A percentile compares a stretch with the other conserved stretches of the same genome.
phyloP scores from a whole-genome alignment of 2,888 invertebrate genomes.

The Drosophila robusta region DNA sequence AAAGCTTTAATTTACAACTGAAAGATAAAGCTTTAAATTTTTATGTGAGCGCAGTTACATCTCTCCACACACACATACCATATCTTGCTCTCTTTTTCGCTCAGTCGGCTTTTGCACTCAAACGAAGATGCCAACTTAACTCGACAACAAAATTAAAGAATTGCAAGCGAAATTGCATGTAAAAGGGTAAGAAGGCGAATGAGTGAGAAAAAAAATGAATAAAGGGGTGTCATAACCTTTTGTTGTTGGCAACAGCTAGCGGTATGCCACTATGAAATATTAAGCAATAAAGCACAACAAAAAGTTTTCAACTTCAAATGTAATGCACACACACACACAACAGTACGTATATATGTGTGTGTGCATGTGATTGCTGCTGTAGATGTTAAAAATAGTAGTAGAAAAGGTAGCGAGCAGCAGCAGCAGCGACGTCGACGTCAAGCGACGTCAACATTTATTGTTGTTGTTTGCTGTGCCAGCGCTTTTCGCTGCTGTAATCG shows the following conservation, averaged over 20 bases:
- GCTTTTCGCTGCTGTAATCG: slow-evolving; percentile 31
- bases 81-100: background rate
- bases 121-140: slow-evolving; percentile 21
- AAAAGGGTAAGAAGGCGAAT: slow-evolving; percentile 15
- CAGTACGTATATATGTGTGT: slow-evolving; percentile 8
- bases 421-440: slow-evolving; percentile 25
- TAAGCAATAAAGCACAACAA: slow-evolving; percentile 59
- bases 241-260: slow-evolving; percentile 42
- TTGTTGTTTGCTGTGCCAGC: slow-evolving; percentile 40
- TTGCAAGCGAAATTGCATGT: slow-evolving; percentile 36
- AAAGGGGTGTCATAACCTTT: slow-evolving; percentile 37
- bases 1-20: slow-evolving; percentile 3
- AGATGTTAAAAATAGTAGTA: slow-evolving; percentile 46
- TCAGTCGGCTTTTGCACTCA: slow-evolving; percentile 9
- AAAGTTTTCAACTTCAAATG: slow-evolving; percentile 49
- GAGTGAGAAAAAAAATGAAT: slow-evolving; percentile 1
- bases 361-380: background rate
- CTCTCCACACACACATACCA: background rate
- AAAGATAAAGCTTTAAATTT: slow-evolving; percentile 17
- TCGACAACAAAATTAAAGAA: slow-evolving; percentile 32
- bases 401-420: slow-evolving; percentile 51
- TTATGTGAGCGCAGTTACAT: slow-evolving; percentile 16
- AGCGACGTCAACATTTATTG: slow-evolving; percentile 29
- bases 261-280: slow-evolving; percentile 57
- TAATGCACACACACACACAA: slow-evolving; percentile 25